Percentiles rank a stretch among this genome's conserved stretches.
Conservation (phyloP, 2,888 invertebrate species). For the Branchellion lobata region DNA sequence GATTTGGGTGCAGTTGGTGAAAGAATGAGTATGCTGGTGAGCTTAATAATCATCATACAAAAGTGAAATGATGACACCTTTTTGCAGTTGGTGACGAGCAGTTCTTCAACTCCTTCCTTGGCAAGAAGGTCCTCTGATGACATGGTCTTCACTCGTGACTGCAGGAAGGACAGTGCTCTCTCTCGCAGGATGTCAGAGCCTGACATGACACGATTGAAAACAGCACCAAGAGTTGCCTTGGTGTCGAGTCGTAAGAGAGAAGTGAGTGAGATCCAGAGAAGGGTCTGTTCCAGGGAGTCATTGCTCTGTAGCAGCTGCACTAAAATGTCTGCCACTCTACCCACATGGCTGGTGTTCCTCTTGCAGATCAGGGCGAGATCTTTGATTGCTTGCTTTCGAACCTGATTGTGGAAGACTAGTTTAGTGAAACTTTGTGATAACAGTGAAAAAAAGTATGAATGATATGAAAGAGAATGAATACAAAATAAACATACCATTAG, state of each 20-base stretch:
- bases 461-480: conserved; percentile 11
- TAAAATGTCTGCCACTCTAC: conserved; percentile 85
- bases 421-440: too few relatives aligned
- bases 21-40: too few relatives aligned
- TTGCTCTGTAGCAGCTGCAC: conserved; percentile 86
- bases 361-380: conserved; percentile 83
- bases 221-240: conserved; percentile 65
- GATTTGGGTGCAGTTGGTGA: too few relatives aligned
- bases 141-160: conserved; percentile 74
- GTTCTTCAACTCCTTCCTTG: conserved; percentile 43
- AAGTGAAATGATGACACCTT: conserved; percentile 43
- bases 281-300: conserved; percentile 73
- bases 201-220: conserved; percentile 72
- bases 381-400: conserved; percentile 89
- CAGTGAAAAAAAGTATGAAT: background rate
- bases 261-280: conserved; percentile 79
- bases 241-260: conserved; percentile 68
- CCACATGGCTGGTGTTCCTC: conserved; percentile 78
- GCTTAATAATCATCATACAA: too few relatives aligned
- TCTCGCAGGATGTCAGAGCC: conserved; percentile 76
- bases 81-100: conserved; percentile 35
- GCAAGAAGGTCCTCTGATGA: conserved; percentile 75
- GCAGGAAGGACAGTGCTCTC: conserved; percentile 81
- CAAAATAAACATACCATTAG: conserved; percentile 70
- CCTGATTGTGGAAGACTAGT: conserved; percentile 70